Percentiles rank a stretch among this genome's conserved stretches.
Conservation (phyloP, 2,888 invertebrate genomes). For the Macrosiphum euphorbiae region DNA sequence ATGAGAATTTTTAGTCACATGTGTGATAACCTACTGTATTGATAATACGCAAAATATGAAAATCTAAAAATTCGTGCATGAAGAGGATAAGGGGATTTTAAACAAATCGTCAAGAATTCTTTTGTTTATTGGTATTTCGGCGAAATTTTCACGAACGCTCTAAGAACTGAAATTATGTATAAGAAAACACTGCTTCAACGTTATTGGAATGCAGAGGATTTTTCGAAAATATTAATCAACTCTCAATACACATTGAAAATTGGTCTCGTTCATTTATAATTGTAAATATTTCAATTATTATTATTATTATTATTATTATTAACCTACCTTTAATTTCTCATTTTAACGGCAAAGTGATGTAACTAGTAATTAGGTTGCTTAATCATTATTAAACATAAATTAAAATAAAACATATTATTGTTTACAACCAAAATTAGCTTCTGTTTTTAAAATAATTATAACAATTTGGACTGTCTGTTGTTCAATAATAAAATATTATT, state of each 20-base stretch:
- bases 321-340: not conserved
- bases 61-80: no score
- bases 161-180: not conserved
- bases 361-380: not conserved
- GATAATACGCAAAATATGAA: no score
- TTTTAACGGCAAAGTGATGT: not conserved
- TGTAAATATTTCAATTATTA: not conserved
- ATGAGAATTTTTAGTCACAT: no score
- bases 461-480: not conserved
- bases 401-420: not conserved
- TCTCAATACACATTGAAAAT: not conserved
- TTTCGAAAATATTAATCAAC: not conserved
- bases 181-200: not conserved
- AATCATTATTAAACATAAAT: not conserved
- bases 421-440: not conserved
- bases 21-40: no score
- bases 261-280: not conserved
- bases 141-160: not conserved
- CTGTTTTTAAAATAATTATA: not conserved
- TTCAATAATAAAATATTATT: not conserved
- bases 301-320: not conserved
- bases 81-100: not conserved
- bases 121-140: not conserved
- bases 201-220: not conserved
- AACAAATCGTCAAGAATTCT: not conserved